Conservation (phyloP, 2,888 invertebrate genomes). For the Coleophora flavipennella region DNA sequence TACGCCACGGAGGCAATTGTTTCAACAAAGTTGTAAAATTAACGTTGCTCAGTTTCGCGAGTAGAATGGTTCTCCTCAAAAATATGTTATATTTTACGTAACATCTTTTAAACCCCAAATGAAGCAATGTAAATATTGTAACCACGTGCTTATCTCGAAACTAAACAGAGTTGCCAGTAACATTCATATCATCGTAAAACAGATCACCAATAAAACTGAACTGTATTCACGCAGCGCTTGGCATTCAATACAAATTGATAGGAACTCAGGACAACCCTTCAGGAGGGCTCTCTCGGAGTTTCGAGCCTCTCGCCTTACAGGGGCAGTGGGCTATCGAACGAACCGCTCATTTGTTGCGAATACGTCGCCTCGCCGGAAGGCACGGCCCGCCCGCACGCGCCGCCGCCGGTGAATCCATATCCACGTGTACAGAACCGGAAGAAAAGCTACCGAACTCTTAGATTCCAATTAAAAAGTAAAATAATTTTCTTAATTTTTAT, state of each 20-base stretch:
- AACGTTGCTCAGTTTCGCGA: too few species aligned
- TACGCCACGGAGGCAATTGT: too few species aligned
- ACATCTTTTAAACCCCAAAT: constrained; percentile 4
- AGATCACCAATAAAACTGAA: constrained; percentile 4
- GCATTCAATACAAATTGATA: constrained; percentile 31
- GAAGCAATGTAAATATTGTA: too few species aligned
- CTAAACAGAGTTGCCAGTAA: constrained; percentile 5
- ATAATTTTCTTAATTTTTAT: not conserved
- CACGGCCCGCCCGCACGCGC: constrained; percentile 19
- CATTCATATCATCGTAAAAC: constrained; percentile 11
- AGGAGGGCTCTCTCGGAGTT: constrained; percentile 41
- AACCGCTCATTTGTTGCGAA: constrained; percentile 53
- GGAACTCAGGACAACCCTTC: constrained; percentile 57
- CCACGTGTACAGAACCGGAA: constrained; percentile 49
- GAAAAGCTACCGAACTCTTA: constrained; percentile 19
- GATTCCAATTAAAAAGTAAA: constrained; percentile 30
- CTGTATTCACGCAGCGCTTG: constrained; percentile 17
- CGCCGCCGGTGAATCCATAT: constrained; percentile 35
- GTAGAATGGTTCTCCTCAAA: too few species aligned
- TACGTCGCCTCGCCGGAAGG: constrained; percentile 40
- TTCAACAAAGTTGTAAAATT: too few species aligned
- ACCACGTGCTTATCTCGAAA: too few species aligned
- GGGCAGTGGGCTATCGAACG: constrained; percentile 72
- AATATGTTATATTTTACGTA: too few species aligned
- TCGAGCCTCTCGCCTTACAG: constrained; percentile 43